Base-by-base conservation (phyloP, 2,797 vertebrate genomes). In the Geotria australis region DNA sequence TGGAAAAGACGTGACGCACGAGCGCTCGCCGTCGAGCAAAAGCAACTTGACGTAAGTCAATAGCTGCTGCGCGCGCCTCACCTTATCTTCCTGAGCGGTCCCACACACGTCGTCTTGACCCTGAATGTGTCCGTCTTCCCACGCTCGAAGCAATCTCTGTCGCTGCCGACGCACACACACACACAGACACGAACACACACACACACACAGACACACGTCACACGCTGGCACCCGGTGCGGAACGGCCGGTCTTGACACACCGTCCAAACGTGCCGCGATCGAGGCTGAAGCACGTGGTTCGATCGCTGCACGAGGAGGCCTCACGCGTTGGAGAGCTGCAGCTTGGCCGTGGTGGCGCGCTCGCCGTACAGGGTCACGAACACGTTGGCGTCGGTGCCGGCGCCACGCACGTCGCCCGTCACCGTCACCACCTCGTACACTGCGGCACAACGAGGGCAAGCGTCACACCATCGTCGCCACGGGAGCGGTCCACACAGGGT, bases 291-390 rank as follows among this genome's bases (percentile, higher is more conserved):
- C n/a, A n/a, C n/a, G n/a, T n/a, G n/a, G n/a, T n/a, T n/a, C n/a
- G n/a, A n/a, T n/a, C n/a, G n/a, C n/a, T n/a, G n/a, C n/a, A n/a
- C n/a, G 4, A 38, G 24, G 24, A 38, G 15, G 8, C 82, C 88
- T 81, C 66, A 95, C 88, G 93, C 88, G 88, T 85, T 94, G 57
- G 85, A 83, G 67, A 98, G 79, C 61, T 93, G 85, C 64, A 81
- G 78, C 69, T 98, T 98, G 57, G 88, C 85, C n/a, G 83, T 79
- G 58, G 91, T 76, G 7, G 91, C 91, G 46, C 73, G 78, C 15
- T 93, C 83, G 69, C 91, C 91, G 59, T 80, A 94, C 59, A 98
- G 73, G n/a, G 81, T 88, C 61, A 95, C 78, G 66, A 94, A 98
- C 60, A 95, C 77, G 3, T 94, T 94, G 59, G 88, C 88, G 0